Evolutionary conservation across 2,888 invertebrate genomes (phyloP).

Genomic region (Oscheius sp.): DNA sequence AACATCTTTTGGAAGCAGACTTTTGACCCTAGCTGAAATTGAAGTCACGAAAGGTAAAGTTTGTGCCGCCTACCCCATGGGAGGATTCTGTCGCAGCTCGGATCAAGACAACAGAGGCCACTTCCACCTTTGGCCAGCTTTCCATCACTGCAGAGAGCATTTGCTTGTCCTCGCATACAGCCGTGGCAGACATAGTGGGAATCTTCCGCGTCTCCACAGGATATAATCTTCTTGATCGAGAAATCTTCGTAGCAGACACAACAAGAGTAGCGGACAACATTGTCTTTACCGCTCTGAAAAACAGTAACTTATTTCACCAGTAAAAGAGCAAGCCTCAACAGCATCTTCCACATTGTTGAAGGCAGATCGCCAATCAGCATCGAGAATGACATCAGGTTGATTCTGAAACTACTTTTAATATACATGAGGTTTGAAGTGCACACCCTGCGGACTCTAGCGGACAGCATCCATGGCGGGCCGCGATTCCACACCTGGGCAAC

Average conservation of each 20-base stretch:
- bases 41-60: neutral
- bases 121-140: slow-evolving; percentile 8
- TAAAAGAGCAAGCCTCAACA: neutral
- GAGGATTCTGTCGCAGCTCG: slow-evolving; percentile 1
- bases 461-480: too few relatives aligned
- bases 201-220: neutral
- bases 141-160: slow-evolving; percentile 20
- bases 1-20: neutral
- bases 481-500: too few relatives aligned
- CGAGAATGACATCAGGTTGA: neutral
- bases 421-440: neutral
- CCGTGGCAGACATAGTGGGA: slow-evolving; percentile 7
- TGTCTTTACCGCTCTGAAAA: neutral
- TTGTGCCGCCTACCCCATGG: neutral
- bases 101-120: slow-evolving; percentile 12
- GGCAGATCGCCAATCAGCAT: neutral
- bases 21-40: slow-evolving; percentile 2
- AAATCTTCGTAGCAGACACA: slow-evolving; percentile 14
- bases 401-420: neutral
- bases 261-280: neutral
- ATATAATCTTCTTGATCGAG: neutral
- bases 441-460: neutral
- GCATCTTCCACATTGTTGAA: neutral
- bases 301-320: neutral
- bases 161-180: slow-evolving; percentile 15